These are phyloP conservation scores for Chymomyza fuscimana DNA, from an alignment of 2,888 invertebrate genomes.

Conservation along the genomic window DNA sequence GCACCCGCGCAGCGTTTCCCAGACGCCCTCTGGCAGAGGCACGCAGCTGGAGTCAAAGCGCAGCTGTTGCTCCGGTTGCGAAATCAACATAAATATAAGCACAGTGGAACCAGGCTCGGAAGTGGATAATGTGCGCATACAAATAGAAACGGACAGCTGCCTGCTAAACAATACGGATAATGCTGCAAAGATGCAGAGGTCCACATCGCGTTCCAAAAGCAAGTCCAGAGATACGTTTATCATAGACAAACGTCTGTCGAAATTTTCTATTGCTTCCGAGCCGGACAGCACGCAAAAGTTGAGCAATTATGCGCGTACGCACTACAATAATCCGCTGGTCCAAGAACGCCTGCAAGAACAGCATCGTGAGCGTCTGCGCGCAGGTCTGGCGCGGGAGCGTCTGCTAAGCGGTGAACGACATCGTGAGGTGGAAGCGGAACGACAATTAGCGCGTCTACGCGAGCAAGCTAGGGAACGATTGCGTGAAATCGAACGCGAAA, in stretches of 20 bases:
- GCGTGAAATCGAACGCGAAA: conserved; percentile 37
- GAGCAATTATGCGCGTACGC: conserved; percentile 3
- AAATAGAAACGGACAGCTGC: conserved; percentile 57
- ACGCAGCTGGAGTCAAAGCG: conserved; percentile 4
- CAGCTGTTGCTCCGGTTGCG: conserved; percentile 59
- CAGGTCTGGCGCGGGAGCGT: conserved; percentile 5
- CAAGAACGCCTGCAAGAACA: conserved; percentile 12
- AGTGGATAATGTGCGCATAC: conserved; percentile 52
- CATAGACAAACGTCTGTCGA: conserved; percentile 64
- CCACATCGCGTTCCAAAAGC: background rate
- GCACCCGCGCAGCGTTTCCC: background rate
- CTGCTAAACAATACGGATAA: conserved; percentile 41
- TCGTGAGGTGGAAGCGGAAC: conserved; percentile 26
- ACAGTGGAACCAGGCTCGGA: conserved; percentile 30
- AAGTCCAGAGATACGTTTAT: conserved; percentile 36
- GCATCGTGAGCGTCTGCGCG: background rate
- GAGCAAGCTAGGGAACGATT: conserved; percentile 38
- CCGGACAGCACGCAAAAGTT: background rate
- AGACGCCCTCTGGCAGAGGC: background rate
- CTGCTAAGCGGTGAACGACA: conserved; percentile 17
- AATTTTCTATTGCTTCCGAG: conserved; percentile 35
- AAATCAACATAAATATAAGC: conserved; percentile 69
- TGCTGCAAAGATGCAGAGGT: background rate
- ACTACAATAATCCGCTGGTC: background rate
- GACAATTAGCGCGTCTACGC: conserved; percentile 19